Base-by-base conservation (phyloP, 2,888 invertebrate species). In the Diogma glabrata region DNA sequence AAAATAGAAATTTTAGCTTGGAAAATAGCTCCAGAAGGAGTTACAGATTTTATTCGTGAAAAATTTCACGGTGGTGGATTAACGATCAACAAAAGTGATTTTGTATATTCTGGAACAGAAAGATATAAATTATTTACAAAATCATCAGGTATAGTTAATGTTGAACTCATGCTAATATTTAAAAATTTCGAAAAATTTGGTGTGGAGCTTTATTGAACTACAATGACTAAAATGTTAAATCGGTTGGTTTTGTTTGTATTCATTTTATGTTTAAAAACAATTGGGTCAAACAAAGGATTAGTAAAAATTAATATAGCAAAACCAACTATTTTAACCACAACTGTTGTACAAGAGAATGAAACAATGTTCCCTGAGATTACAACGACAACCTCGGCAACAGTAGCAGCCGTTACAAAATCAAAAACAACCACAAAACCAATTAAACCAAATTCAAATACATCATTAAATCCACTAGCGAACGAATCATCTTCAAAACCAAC, bases 131-230 rank as follows among this genome's bases (percentile, higher is more conserved):
- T 93, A 36, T 78, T 79, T 57, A 91, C 92, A 0, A 78, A 84
- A 60, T 81, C 89, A 33, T 84, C 86, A 73, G 93, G 92, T 33
- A 78, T 75, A 51, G 79, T 93, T 12, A 75, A 81, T 54, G 71
- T 91, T 51, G 78, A 87, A 54, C 59, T 91, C 1, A 76, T 77
- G 56, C 67, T 86, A 16, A 75, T 92, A 52, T 73, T 82, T 55
- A 79, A 83, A 60, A 85, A 88, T 70, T 91, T 91, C 69, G 76
- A 80, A 24, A 87, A 85, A 65, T 88, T 82, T 71, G 88, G 88
- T 10, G 75, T 87, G 28, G 82, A 85, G 3, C 9, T 49, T 4
- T 24, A 38, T 30, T 20, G 12, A 12, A n/a, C n/a, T n/a, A n/a
- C n/a, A n/a, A n/a, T n/a, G 5, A 20, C 19, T 6, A n/a, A 49